Base-by-base conservation (phyloP, 1,140 invertebrate genomes). In the Pogonomyrmex californicus region DNA sequence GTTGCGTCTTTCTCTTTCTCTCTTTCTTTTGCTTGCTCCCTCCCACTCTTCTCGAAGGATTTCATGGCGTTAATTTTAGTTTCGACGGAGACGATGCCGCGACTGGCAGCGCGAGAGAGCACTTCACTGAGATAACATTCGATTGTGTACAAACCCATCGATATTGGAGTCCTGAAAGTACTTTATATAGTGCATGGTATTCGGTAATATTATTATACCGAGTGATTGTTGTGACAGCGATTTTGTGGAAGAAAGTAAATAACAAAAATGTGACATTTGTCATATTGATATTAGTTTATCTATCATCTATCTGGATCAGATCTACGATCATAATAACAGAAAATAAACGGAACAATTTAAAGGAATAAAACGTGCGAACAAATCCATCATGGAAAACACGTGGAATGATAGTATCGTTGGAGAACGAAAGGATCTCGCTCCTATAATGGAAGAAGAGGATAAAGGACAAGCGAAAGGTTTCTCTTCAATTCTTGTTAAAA, bases 51-150 rank as follows among this genome's bases (percentile, higher is more conserved):
- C 90, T 89, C 79, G 82, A 90, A 89, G 75, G 86, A 93, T 93
- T 92, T 91, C 62, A 86, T 88, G 90, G 86, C 87, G 91, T 91
- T 94, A 94, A 94, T 93, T 94, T 94, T 94, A 94, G 93, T 93
- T 92, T 93, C 90, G 76, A 76, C 86, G 70, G 77, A 89, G 86
- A 91, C 68, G 88, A 89, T 83, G 75, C 73, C 88, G 83, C 76
- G 88, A 77, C 81, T 85, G 63, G 85, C 79, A 75, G 58, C 85
- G 87, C 56, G 85, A 87, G 36, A 79, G 85, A 82, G 60, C 63
- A 62, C 44, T 86, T 91, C 68, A 66, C 51, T 65, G 51, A 77
- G 44, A 86, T 79, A 82, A 86, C 30, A 41, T 62, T 71, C 23
- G 23, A 47, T 73, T 60, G 79, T 75, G 30, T 75, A 38, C 10